phyloP scores from a whole-genome alignment of 2,797 vertebrate species.

The Phoebastria nigripes region DNA sequence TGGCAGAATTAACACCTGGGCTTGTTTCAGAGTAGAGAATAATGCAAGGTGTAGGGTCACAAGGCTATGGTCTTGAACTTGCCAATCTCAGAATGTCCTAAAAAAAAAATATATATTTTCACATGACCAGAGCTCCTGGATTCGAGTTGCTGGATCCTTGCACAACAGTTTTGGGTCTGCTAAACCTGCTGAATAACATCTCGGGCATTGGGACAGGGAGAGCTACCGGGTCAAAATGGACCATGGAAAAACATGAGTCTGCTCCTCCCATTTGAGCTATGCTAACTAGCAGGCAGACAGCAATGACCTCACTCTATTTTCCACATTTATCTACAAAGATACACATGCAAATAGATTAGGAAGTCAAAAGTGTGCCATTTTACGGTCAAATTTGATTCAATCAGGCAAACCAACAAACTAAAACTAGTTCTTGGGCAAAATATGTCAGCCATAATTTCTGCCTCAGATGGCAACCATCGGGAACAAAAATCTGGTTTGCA shows the following conservation, averaged over 20 bases:
- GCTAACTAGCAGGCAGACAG: neutral
- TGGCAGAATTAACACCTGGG: neutral
- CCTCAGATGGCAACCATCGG: neutral
- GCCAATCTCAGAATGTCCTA: neutral
- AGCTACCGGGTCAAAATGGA: neutral
- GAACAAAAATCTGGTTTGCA: neutral
- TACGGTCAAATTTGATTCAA: neutral
- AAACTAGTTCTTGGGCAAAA: neutral
- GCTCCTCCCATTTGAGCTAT: neutral
- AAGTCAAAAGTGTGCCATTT: neutral
- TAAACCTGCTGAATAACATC: neutral
- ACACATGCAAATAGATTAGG: neutral
- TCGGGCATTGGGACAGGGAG: neutral
- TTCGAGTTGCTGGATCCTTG: neutral
- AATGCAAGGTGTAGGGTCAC: neutral
- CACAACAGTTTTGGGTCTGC: neutral
- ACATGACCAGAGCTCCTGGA: neutral
- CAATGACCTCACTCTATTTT: neutral
- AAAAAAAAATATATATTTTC: neutral
- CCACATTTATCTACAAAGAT: neutral
- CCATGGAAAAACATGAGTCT: neutral
- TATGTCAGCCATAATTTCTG: neutral
- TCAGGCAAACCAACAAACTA: neutral
- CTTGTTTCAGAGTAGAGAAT: neutral
- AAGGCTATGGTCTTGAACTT: neutral